phyloP scores from a whole-genome alignment of 1,140 invertebrate genomes.

The Sinonovacula constricta region DNA sequence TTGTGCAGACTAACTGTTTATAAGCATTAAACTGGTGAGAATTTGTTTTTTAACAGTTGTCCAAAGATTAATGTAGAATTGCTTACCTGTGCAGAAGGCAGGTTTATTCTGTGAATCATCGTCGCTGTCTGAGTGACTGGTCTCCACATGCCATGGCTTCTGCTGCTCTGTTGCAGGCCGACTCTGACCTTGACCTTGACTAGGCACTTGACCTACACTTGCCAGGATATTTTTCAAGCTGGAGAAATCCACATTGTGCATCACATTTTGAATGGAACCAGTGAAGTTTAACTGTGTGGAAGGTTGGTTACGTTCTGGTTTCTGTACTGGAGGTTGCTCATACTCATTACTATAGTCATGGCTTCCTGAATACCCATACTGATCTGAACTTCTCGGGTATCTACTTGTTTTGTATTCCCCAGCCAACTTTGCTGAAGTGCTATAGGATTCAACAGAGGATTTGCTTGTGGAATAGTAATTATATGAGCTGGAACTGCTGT shows the following conservation, averaged over 20 bases:
- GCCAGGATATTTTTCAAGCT: conserved; percentile 44
- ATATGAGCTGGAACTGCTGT: no score
- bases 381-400: not conserved
- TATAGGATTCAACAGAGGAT: not conserved
- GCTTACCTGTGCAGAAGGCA: conserved; percentile 25
- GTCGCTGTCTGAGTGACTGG: not conserved
- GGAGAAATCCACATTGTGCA: conserved; percentile 38
- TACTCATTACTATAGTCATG: not conserved
- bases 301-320: not conserved
- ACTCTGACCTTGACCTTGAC: not conserved
- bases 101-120: conserved; percentile 2
- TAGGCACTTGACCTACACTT: not conserved
- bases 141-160: not conserved
- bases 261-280: conserved; percentile 24
- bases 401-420: conserved; percentile 2
- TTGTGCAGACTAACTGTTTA: no score
- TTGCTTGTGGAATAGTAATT: not conserved
- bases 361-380: not conserved
- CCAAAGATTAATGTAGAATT: not conserved
- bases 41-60: no score
- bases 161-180: not conserved
- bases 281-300: not conserved
- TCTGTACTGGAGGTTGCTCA: conserved; percentile 1
- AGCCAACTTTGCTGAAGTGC: not conserved
- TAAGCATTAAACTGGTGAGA: no score